Base-by-base conservation (phyloP, 2,888 invertebrate species). In the Diogma glabrata region DNA sequence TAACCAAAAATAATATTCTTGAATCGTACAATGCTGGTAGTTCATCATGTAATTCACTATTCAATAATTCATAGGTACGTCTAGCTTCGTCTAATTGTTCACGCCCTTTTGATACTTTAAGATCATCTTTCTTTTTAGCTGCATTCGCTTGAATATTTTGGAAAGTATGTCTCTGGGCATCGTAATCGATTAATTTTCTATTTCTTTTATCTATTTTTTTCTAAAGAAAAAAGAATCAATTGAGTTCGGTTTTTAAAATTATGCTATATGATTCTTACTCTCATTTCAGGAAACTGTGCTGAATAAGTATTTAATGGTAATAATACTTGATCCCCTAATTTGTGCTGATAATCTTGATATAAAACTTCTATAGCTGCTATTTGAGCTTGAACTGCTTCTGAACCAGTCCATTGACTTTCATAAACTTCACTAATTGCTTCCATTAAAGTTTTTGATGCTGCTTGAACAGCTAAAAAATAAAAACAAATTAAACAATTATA, bases 141-240 rank as follows among this genome's bases (percentile, higher is more conserved):
- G 88, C 83, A 70, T 84, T 87, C 55, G 86, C 81, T 68, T 92
- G 89, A 59, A 92, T 74, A 60, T 90, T 87, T 72, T 95, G 93
- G 73, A 91, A 87, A 71, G 85, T 90, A 74, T 97, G 96, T 63
- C 95, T 80, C 67, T 95, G 92, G 59, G 92, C 84, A 75, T 97
- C 97, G 71, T 89, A 97, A 72, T 97, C 96, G 48, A 95, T 92
- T 62, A 97, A 74, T 73, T 97, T 97, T 55, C 97, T 81, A 47
- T 94, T 94, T 56, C 97, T 82, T 71, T 97, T 97, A 67, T 94
- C 91, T 57, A 97, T 87, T 72, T 94, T 94, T 82, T 91, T 91
- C 92, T 95, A 74, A 60, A 75, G 69, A 54, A n/a, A n/a, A n/a
- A n/a, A n/a, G n/a, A n/a, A n/a, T n/a, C n/a, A n/a, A n/a, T n/a